A percentile compares a stretch with the other conserved stretches of the same genome.
Evolutionary conservation across 2,888 invertebrate genomes (phyloP).

Genomic region (Hylaea fasciaria): DNA sequence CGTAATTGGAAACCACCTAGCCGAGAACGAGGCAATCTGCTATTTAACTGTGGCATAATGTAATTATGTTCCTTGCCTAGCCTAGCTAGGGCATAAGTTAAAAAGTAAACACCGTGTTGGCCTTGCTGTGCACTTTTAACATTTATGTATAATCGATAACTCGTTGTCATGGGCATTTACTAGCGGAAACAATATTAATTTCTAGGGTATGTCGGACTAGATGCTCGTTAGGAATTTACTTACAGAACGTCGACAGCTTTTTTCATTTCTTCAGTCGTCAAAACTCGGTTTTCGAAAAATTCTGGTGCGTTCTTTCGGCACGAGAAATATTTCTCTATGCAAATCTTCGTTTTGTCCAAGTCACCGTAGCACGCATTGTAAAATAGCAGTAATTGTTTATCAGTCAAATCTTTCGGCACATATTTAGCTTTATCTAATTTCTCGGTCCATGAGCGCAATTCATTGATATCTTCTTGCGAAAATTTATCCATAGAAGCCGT

Average conservation of each 20-base stretch:
- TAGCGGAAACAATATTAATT: too few species aligned
- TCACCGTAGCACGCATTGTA: constrained; percentile 87
- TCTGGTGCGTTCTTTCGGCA: constrained; percentile 86
- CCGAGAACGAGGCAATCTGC: too few species aligned
- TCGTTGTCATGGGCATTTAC: not conserved
- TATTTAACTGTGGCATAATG: too few species aligned
- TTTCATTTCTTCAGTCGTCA: constrained; percentile 79
- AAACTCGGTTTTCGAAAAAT: constrained; percentile 85
- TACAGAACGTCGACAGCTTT: constrained; percentile 80
- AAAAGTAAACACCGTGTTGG: not conserved
- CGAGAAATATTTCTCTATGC: constrained; percentile 86
- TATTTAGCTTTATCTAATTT: constrained; percentile 77
- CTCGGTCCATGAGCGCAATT: constrained; percentile 76
- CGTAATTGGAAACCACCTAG: not conserved
- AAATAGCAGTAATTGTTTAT: constrained; percentile 87
- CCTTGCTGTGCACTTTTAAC: not conserved
- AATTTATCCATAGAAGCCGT: constrained; percentile 77
- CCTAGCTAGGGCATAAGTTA: too few species aligned
- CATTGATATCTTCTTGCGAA: constrained; percentile 78
- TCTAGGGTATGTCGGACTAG: too few species aligned
- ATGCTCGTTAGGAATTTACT: constrained; percentile 57
- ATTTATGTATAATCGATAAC: constrained; percentile 10
- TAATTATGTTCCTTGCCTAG: not conserved
- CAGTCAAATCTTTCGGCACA: constrained; percentile 80
- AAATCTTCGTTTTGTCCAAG: constrained; percentile 84